A percentile compares a stretch with the other conserved stretches of the same genome.
These are phyloP conservation scores for Pangasius mekongensis DNA, from an alignment of 2,797 vertebrate genomes.

Conservation along the genomic window DNA sequence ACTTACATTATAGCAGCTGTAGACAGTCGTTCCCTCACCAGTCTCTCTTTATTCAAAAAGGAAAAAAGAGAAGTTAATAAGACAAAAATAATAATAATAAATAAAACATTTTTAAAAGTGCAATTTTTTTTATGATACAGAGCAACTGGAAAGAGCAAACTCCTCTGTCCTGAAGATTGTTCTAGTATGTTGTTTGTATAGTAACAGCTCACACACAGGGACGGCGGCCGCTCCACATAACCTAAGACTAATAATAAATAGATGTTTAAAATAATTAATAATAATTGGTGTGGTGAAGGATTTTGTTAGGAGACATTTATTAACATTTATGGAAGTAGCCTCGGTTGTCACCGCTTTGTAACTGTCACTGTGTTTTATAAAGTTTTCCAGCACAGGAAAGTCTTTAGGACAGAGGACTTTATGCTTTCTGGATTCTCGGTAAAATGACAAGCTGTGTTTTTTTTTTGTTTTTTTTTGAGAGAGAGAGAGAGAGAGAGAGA, in stretches of 20 bases:
- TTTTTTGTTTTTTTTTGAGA: not conserved
- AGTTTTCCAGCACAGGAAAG: not conserved
- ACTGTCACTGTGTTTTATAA: not conserved
- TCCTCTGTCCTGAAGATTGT: too few relatives aligned
- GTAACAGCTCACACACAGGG: not conserved
- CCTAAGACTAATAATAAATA: not conserved
- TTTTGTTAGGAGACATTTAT: not conserved
- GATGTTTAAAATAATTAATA: not conserved
- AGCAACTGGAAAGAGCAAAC: too few relatives aligned
- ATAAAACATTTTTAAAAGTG: too few relatives aligned
- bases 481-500: not conserved
- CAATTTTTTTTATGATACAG: too few relatives aligned
- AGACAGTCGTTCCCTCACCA: too few relatives aligned
- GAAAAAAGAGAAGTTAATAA: too few relatives aligned
- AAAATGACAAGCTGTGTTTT: too few relatives aligned
- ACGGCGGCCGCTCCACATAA: not conserved
- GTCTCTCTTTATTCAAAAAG: too few relatives aligned
- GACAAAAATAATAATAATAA: too few relatives aligned
- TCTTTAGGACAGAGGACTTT: too few relatives aligned
- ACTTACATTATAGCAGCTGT: too few relatives aligned
- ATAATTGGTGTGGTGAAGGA: not conserved
- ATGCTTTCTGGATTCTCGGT: too few relatives aligned
- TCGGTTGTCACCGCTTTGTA: not conserved
- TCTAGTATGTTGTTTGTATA: not conserved
- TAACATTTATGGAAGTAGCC: not conserved